These are phyloP conservation scores for Aphidius colemani DNA, from an alignment of 2,888 invertebrate species.

Conservation along the genomic window DNA sequence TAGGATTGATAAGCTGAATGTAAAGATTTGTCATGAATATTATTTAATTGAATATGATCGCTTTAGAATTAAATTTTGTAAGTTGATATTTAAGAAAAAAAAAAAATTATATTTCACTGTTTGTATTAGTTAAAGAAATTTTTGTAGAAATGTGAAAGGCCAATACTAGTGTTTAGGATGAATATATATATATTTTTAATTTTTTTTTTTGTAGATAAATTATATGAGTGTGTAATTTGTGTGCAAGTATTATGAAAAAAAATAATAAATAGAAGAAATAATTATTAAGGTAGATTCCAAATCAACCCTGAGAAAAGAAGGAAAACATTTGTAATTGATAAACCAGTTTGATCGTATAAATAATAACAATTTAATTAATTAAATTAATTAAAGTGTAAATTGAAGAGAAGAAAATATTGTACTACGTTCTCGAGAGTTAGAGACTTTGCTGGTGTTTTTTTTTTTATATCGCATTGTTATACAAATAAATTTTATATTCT, in stretches of 20 bases:
- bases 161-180: slow-evolving; percentile 51
- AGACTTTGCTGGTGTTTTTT: slow-evolving; percentile 47
- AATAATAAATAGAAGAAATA: slow-evolving; percentile 14
- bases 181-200: slow-evolving; percentile 2
- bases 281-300: background rate
- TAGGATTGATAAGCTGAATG: too few species aligned
- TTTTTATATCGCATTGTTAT: slow-evolving; percentile 42
- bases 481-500: slow-evolving; percentile 52
- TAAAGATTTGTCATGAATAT: too few species aligned
- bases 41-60: too few species aligned
- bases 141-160: slow-evolving; percentile 39
- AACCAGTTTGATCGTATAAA: slow-evolving; percentile 29
- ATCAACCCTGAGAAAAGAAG: background rate
- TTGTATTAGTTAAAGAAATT: slow-evolving; percentile 16
- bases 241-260: slow-evolving; percentile 22
- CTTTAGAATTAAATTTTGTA: background rate
- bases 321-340: slow-evolving; percentile 20
- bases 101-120: slow-evolving; percentile 23
- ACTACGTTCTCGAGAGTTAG: slow-evolving; percentile 34
- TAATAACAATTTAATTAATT: background rate
- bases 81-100: slow-evolving; percentile 19
- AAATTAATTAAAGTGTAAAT: too few species aligned
- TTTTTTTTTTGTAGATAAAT: slow-evolving; percentile 5
- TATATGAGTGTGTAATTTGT: slow-evolving; percentile 15
- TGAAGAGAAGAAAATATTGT: slow-evolving; percentile 12